Evolutionary conservation across 1,140 invertebrate species (phyloP), one percentile per base, ranked within the genome.

Genomic region (Zaprionus vittiger): DNA sequence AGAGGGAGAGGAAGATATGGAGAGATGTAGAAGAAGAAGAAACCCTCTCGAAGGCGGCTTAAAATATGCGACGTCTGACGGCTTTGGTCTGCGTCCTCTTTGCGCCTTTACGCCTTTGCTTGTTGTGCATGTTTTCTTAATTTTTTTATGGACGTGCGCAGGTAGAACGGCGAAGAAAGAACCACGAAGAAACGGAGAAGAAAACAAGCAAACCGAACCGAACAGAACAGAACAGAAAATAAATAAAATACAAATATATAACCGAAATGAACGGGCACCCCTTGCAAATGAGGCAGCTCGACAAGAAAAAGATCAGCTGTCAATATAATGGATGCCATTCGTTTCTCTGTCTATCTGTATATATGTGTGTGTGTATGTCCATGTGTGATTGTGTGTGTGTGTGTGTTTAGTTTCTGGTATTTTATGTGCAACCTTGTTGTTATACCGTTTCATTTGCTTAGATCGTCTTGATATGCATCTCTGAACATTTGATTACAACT

Each of bases 381-480:
- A 20, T 20, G 20, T 20, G 20, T 20, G 20, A 0, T 20, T 20
- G 6, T 28, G 28, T 28, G 28, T 28, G 26, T 5, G 26, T 31
- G 7, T 31, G 28, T 31, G 28, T 7, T 26, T 26, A 24, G 20
- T 31, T 68, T 59, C 26, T 47, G 41, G 57, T 38, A 56, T 57
- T 67, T 59, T 67, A 67, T 67, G 55, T 67, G 2, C 38, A 82
- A 69, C 68, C 55, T 65, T 83, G 77, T 83, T 83, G 68, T 82
- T 64, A 69, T 79, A 77, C 76, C 68, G 60, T 78, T 84, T 79
- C 70, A 79, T 85, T 79, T 85, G 76, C 83, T 73, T 86, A 82
- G 79, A 86, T 80, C 79, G 75, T 47, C 73, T 86, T 80, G 83
- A 86, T 86, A 86, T 82, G 76, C 83, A 86, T 86, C 83, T 86